Percentiles rank a stretch among this genome's conserved stretches.
These are phyloP conservation scores for Glossophaga mutica DNA, from an alignment of 2,797 vertebrate species.

Conservation along the genomic window DNA sequence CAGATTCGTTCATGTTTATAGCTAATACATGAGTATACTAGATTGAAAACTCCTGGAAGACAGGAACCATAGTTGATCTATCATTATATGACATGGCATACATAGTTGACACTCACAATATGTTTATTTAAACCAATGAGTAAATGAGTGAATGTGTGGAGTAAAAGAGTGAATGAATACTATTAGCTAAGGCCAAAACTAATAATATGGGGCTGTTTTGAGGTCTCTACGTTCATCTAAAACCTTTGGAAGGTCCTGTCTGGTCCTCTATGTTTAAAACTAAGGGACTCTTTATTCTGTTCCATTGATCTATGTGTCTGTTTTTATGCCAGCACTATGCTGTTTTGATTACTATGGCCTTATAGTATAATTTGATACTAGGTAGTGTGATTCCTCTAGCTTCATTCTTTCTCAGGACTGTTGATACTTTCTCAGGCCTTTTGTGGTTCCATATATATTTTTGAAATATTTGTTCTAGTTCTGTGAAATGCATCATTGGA, in stretches of 20 bases:
- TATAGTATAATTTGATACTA: too few species aligned
- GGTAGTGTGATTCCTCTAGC: too few species aligned
- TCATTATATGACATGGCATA: not conserved
- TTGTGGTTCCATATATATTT: not conserved
- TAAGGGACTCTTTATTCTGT: not conserved
- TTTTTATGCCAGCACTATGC: too few species aligned
- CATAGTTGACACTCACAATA: not conserved
- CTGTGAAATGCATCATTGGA: not conserved
- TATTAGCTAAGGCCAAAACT: not conserved
- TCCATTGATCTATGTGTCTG: too few species aligned
- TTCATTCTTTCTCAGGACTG: too few species aligned
- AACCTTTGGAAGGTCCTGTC: not conserved
- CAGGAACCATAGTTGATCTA: not conserved
- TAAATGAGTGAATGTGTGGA: not conserved
- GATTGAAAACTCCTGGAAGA: not conserved
- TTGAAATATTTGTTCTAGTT: not conserved
- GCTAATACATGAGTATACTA: not conserved
- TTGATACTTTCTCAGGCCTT: not conserved
- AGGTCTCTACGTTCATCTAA: not conserved
- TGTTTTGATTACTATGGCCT: too few species aligned
- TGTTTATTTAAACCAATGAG: not conserved
- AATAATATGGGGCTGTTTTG: not conserved
- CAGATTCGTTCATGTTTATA: not conserved
- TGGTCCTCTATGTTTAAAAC: not conserved
- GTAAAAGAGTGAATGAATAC: not conserved